Conservation (phyloP, 2,797 vertebrate genomes). For the Schizothorax lantsangensis region DNA sequence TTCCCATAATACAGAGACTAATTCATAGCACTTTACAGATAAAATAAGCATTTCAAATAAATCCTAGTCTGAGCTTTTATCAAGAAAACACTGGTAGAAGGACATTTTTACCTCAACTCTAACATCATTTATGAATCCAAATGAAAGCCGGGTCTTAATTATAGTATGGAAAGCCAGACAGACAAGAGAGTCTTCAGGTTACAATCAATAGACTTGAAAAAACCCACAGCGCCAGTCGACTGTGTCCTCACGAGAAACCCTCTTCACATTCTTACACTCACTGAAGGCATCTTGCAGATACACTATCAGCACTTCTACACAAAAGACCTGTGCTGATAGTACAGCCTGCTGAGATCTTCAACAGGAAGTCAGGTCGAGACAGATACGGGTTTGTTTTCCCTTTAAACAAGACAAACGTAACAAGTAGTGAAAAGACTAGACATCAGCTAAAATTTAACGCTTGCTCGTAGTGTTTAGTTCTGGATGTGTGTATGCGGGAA, state of each 20-base stretch:
- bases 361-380: conserved; percentile 52
- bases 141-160: conserved; percentile 53
- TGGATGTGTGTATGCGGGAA: background rate
- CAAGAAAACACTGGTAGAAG: conserved; percentile 28
- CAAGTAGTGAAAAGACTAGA: conserved; percentile 10
- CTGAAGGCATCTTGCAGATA: conserved; percentile 57
- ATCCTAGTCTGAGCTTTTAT: conserved; percentile 21
- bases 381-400: conserved; percentile 50
- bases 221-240: conserved; percentile 39
- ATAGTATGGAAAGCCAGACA: conserved; percentile 46
- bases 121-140: conserved; percentile 47
- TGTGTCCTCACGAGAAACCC: background rate
- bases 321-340: conserved; percentile 46
- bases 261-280: conserved; percentile 52
- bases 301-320: conserved; percentile 56
- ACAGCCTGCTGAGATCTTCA: conserved; percentile 36
- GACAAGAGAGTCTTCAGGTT: conserved; percentile 52
- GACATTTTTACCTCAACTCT: conserved; percentile 39
- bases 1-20: background rate
- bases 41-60: background rate
- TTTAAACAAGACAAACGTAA: conserved; percentile 35
- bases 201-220: conserved; percentile 60
- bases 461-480: background rate
- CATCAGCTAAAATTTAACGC: background rate
- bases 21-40: background rate